Conservation (phyloP, 2,888 invertebrate species). For the Antitype chi region DNA sequence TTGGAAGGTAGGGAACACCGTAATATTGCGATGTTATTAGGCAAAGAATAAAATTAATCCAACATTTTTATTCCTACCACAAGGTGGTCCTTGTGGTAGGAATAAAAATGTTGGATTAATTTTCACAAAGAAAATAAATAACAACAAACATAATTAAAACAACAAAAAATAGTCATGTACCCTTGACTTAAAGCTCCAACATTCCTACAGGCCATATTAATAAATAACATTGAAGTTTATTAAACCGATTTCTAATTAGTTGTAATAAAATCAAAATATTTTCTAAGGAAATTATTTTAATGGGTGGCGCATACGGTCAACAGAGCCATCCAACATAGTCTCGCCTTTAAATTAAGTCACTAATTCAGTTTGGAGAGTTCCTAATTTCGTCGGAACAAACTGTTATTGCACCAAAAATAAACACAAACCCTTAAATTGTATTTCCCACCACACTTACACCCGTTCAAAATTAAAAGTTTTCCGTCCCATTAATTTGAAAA, state of each 20-base stretch:
- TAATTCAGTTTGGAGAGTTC: neutral
- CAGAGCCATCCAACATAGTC: neutral
- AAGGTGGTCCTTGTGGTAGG: too few species aligned
- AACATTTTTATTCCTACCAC: too few species aligned
- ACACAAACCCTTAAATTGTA: constrained; percentile 17
- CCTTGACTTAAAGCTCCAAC: constrained; percentile 7
- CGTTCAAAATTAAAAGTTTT: constrained; percentile 32
- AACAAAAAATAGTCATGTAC: constrained; percentile 4
- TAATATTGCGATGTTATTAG: too few species aligned
- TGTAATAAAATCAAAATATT: constrained; percentile 28
- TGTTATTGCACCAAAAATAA: constrained; percentile 18
- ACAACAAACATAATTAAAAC: neutral
- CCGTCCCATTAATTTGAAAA: constrained; percentile 43
- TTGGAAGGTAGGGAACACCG: neutral
- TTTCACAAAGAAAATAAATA: neutral
- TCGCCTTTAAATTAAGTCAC: neutral
- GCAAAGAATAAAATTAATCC: neutral
- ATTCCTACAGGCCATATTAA: constrained; percentile 31
- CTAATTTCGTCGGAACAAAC: neutral
- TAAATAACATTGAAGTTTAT: constrained; percentile 37
- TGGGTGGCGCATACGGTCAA: constrained; percentile 13
- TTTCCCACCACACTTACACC: neutral
- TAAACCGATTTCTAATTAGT: constrained; percentile 41
- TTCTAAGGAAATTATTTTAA: constrained; percentile 7
- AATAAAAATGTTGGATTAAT: too few species aligned